Percentiles rank a stretch among this genome's conserved stretches.
phyloP scores from a whole-genome alignment of 2,888 invertebrate species.

The Drosophila anceps region DNA sequence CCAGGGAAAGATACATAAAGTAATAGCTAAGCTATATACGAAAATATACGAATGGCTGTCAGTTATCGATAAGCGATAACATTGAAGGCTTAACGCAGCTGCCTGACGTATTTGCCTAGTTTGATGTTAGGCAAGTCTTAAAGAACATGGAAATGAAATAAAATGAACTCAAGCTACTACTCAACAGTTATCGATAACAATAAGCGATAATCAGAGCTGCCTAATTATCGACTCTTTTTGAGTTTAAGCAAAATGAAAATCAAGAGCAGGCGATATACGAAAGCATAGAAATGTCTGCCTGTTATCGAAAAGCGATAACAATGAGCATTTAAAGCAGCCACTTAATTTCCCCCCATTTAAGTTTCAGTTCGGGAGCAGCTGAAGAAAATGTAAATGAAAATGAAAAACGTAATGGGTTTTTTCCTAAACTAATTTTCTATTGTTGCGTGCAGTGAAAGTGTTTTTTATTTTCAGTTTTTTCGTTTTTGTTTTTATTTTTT shows the following conservation, averaged over 20 bases:
- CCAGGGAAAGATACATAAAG: too few relatives aligned
- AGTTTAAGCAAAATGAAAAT: too few relatives aligned
- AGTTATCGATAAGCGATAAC: neutral
- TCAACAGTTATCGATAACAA: neutral
- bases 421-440: constrained; percentile 73
- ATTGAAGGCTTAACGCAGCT: neutral
- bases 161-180: too few relatives aligned
- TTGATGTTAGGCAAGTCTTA: neutral
- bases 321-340: neutral
- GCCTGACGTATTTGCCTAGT: neutral
- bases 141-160: neutral
- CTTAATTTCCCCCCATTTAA: constrained; percentile 13
- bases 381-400: constrained; percentile 5
- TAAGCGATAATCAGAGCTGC: neutral
- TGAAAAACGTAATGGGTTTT: constrained; percentile 56
- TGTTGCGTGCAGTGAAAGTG: constrained; percentile 76
- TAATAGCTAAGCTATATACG: too few relatives aligned
- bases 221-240: neutral
- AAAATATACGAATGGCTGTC: too few relatives aligned
- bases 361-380: constrained; percentile 5
- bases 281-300: neutral
- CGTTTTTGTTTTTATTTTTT: constrained; percentile 15
- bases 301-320: constrained; percentile 21
- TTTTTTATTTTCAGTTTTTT: too few relatives aligned
- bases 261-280: neutral